Base-by-base conservation (phyloP, 2,888 invertebrate species). In the Steromphala cineraria region DNA sequence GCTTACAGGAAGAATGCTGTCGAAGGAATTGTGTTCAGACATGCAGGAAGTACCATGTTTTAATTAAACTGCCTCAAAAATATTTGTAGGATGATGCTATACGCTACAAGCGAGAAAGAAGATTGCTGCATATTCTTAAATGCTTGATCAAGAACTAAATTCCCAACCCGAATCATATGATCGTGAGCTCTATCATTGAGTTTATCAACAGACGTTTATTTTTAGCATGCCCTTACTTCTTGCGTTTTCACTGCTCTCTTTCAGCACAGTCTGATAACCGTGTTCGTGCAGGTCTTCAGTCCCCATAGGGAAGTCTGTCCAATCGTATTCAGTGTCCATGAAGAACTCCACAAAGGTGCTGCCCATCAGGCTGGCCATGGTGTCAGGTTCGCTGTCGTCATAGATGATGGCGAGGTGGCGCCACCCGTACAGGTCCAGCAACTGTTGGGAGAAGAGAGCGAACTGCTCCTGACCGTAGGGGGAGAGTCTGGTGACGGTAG, bases 401-500 rank as follows among this genome's bases (percentile, higher is more conserved):
- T 79, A 81, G 46, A 81, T 62, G 40, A 81, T 28, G 10, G 79
- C 62, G 1, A 81, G 40, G 53, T 81, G 81, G 4, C 31, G 28
- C 81, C 81, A 81, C 13, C 28, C 31, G 71, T 67, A 81, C 8
- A 21, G 21, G 7, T 31, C 19, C 13, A 81, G 56, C 2, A 81
- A 17, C n/a, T 62, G 53, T 40, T 53, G 53, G 52, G 56, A 53
- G 53, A 81, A 75, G 46, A 81, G 80, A 0, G 84, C 81, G 46
- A 83, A 84, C 67, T 84, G 81, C 28, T 62, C 62, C 79, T 81
- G 78, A 52, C 84, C 79, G 67, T 80, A 81, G 80, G 81, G 83
- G 15, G 85, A 84, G n/a, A 85, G 80, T 52, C 85, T 52, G 4
- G 85, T 85, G 40, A 85, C 52, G 21, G 85, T 85, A 19, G 82